Percentiles rank a stretch among this genome's conserved stretches.
These are phyloP conservation scores for Rostratula benghalensis DNA, from an alignment of 2,113 vertebrate genomes.

Conservation along the genomic window DNA sequence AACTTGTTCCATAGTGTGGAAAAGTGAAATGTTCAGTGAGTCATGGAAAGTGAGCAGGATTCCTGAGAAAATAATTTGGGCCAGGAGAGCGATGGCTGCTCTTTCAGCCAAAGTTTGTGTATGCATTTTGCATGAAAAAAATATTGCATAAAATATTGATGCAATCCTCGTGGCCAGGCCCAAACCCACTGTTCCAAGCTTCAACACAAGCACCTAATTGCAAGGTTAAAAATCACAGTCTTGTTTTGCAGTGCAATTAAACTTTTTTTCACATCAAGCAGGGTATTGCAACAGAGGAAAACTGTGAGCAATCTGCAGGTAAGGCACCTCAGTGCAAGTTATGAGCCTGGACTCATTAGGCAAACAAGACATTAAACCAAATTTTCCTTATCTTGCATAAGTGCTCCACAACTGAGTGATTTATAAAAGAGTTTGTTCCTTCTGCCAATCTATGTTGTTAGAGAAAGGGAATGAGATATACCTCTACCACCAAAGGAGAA, in stretches of 20 bases:
- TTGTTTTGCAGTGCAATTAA: neutral
- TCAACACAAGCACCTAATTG: neutral
- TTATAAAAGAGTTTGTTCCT: neutral
- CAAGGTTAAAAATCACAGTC: neutral
- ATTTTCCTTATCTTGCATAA: neutral
- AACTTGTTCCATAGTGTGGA: constrained; percentile 24
- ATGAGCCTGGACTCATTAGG: neutral
- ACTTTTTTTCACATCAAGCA: neutral
- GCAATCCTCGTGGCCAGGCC: neutral
- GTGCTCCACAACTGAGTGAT: neutral
- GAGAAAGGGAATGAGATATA: neutral
- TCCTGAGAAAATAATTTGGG: neutral
- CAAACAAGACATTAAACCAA: neutral
- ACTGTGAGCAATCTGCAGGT: neutral
- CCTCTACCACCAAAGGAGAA: neutral
- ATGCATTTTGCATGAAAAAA: neutral
- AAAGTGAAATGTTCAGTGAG: constrained; percentile 1
- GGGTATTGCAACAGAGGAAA: neutral
- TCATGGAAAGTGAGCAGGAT: neutral
- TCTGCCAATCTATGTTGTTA: neutral
- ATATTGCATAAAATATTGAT: constrained; percentile 38
- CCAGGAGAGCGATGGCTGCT: neutral
- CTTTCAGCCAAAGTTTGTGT: constrained; percentile 14
- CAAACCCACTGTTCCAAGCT: neutral
- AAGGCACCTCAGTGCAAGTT: neutral